These are phyloP conservation scores for Ctena decussata DNA, from an alignment of 2,888 invertebrate species.

Conservation along the genomic window DNA sequence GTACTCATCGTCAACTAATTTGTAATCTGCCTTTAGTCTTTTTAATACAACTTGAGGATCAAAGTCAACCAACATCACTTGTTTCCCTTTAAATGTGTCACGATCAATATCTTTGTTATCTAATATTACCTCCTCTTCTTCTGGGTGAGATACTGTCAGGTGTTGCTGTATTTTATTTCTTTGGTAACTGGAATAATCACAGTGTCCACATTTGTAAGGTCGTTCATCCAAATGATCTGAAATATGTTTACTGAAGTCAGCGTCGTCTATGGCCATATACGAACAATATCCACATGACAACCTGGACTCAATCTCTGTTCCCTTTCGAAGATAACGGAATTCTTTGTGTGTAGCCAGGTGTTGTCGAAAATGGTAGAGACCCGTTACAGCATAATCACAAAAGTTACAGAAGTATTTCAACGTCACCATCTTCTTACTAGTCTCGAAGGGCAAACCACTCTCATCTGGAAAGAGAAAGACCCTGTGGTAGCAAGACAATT, in stretches of 20 bases:
- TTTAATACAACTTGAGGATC: constrained; percentile 35
- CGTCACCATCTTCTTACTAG: neutral
- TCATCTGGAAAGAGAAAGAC: neutral
- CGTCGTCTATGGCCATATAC: constrained; percentile 65
- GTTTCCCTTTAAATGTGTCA: neutral
- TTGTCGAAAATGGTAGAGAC: constrained; percentile 73
- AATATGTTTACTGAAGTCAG: constrained; percentile 72
- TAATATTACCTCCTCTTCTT: neutral
- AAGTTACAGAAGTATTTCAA: constrained; percentile 66
- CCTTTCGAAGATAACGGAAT: constrained; percentile 62
- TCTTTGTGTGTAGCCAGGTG: constrained; percentile 71
- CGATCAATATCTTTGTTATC: neutral
- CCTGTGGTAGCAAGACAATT: too few species aligned
- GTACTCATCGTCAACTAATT: too few species aligned
- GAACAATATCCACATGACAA: constrained; percentile 76
- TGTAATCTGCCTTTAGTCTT: too few species aligned
- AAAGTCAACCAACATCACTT: constrained; percentile 39
- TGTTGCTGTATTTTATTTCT: neutral
- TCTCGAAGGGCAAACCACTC: neutral
- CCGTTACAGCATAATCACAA: constrained; percentile 61
- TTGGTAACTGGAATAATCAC: constrained; percentile 50
- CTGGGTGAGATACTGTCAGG: neutral
- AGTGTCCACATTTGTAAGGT: constrained; percentile 74
- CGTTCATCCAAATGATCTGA: constrained; percentile 69
- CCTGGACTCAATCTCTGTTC: constrained; percentile 63